Conservation (phyloP, 2,888 invertebrate genomes). For the Rhynchonema sp. region DNA sequence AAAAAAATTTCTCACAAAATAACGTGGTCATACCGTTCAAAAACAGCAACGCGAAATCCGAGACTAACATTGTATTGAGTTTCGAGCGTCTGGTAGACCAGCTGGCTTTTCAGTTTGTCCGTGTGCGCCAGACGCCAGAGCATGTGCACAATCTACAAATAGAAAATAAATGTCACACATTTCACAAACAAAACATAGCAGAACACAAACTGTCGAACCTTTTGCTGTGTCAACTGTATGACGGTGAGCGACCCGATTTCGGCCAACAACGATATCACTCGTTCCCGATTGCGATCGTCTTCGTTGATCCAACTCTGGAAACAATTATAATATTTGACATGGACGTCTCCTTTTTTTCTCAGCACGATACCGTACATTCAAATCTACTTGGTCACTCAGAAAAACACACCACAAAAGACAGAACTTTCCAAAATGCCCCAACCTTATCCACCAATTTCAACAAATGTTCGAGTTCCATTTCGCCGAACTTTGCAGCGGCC, state of each 20-base stretch:
- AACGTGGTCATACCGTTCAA: no score
- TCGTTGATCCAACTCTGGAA: neutral
- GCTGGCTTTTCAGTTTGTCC: slow-evolving; percentile 29
- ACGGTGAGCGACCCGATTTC: slow-evolving; percentile 34
- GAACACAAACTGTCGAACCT: slow-evolving; percentile 15
- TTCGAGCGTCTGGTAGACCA: slow-evolving; percentile 33
- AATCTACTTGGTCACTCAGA: no score
- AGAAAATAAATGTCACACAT: no score
- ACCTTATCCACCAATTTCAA: slow-evolving; percentile 33
- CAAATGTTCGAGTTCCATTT: slow-evolving; percentile 32
- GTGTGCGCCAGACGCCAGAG: slow-evolving; percentile 36
- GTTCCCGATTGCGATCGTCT: slow-evolving; percentile 22
- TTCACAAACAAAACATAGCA: neutral
- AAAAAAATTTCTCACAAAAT: no score
- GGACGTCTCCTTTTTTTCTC: no score
- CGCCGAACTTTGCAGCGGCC: slow-evolving; percentile 34
- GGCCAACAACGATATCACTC: slow-evolving; percentile 33
- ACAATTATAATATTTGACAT: neutral
- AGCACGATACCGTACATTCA: no score
- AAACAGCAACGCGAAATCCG: no score
- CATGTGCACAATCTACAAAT: slow-evolving; percentile 31
- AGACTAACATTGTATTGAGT: slow-evolving; percentile 32
- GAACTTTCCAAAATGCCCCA: slow-evolving; percentile 1
- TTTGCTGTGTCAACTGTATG: slow-evolving; percentile 29
- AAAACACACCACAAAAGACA: neutral